Conservation (phyloP, 2,797 vertebrate species). For the Coilia nasus region DNA sequence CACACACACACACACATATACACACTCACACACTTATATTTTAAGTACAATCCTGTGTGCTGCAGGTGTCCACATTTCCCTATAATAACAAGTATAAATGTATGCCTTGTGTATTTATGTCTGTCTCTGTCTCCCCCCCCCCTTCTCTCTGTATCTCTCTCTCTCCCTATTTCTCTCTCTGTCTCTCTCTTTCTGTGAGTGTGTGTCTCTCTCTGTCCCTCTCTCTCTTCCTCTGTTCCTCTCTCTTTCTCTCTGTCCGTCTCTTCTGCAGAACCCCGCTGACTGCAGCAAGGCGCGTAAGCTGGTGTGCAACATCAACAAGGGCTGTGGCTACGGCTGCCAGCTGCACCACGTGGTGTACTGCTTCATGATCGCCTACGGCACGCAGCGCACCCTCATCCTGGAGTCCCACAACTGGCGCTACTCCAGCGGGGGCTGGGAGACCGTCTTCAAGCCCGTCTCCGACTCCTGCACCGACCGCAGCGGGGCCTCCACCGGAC, state of each 20-base stretch:
- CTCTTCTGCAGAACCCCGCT: conserved; percentile 84
- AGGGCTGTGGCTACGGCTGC: conserved; percentile 97
- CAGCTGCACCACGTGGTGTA: conserved; percentile 98
- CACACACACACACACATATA: too few species aligned
- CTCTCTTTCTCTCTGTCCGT: neutral
- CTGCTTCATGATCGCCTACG: conserved; percentile 99
- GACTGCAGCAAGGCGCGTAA: conserved; percentile 97
- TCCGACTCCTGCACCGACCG: conserved; percentile 87
- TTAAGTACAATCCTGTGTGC: neutral
- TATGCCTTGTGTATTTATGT: too few species aligned
- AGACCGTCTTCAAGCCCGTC: conserved; percentile 95
- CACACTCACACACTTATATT: too few species aligned
- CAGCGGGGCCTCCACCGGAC: conserved; percentile 79
- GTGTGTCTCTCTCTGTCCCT: neutral
- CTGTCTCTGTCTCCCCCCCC: too few species aligned
- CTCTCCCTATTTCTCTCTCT: neutral
- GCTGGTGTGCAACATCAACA: conserved; percentile 99
- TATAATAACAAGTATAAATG: too few species aligned
- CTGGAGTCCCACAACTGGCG: conserved; percentile 98
- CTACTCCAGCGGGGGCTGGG: conserved; percentile 95
- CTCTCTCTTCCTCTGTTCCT: neutral
- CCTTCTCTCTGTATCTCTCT: neutral
- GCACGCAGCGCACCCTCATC: conserved; percentile 93
- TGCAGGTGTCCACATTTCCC: too few species aligned
- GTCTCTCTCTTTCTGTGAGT: neutral